Evolutionary conservation across 2,113 vertebrate genomes (phyloP).

Genomic region (Crotalus helleri): DNA sequence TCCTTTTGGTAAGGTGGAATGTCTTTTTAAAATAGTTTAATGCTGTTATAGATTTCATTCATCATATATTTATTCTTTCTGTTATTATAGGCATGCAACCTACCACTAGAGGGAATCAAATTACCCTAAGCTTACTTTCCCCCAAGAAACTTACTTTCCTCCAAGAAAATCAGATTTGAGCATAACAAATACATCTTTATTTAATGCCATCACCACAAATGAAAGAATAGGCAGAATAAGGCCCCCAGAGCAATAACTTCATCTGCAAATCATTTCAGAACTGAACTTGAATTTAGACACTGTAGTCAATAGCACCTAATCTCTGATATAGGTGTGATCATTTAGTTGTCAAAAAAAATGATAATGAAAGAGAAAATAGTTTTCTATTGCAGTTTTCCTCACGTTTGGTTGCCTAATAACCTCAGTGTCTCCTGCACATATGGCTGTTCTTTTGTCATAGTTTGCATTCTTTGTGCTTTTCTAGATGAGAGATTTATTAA

Average conservation of each 20-base stretch:
- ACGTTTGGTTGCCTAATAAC: background rate
- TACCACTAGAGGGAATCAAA: constrained; percentile 7
- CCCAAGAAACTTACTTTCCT: background rate
- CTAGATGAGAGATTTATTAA: background rate
- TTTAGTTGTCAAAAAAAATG: background rate
- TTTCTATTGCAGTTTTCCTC: background rate
- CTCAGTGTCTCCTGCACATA: constrained; percentile 15
- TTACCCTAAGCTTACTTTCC: background rate
- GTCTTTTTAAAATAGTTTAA: background rate
- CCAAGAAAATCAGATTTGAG: background rate
- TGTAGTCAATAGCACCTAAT: background rate
- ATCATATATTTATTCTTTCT: background rate
- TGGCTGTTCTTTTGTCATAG: constrained; percentile 9
- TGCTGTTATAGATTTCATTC: background rate
- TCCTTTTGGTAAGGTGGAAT: background rate
- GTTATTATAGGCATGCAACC: background rate
- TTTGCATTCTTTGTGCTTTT: background rate
- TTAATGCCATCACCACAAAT: background rate
- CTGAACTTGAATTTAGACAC: background rate
- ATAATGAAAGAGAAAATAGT: background rate
- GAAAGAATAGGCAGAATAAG: background rate
- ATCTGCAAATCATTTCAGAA: background rate
- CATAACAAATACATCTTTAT: background rate
- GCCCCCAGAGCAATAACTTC: background rate
- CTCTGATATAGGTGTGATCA: background rate